Evolutionary conservation across 2,113 vertebrate genomes (phyloP).

Genomic region (Ardeotis arabs): DNA sequence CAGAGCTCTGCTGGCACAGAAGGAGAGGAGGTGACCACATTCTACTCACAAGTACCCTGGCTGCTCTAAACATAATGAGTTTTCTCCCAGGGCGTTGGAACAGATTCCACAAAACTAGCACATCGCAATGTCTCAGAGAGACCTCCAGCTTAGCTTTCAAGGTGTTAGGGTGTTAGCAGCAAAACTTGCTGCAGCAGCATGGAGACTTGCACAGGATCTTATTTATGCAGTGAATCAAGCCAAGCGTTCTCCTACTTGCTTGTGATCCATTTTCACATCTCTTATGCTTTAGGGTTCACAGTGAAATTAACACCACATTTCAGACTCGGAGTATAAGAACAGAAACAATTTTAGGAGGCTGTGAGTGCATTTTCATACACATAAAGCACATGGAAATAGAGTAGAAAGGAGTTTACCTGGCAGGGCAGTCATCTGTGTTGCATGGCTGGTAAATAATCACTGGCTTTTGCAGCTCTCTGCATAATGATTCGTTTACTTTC

Average conservation of each 20-base stretch:
- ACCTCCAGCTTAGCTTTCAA: neutral
- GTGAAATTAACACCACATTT: neutral
- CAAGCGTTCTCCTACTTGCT: rapidly evolving
- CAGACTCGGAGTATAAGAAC: neutral
- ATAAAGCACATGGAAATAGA: neutral
- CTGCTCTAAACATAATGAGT: neutral
- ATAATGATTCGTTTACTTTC: slow-evolving; percentile 72
- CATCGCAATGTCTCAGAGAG: neutral
- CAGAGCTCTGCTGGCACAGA: neutral
- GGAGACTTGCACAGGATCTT: neutral
- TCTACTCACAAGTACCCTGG: neutral
- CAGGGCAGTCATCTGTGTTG: slow-evolving; percentile 82
- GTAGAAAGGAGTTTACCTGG: slow-evolving; percentile 74
- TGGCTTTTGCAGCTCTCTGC: slow-evolving; percentile 77
- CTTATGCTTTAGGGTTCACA: neutral
- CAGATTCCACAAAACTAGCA: neutral
- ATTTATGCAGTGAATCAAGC: neutral
- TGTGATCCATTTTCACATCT: neutral
- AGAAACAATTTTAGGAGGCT: neutral
- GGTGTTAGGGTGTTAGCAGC: neutral
- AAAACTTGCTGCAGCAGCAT: neutral
- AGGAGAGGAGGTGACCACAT: neutral
- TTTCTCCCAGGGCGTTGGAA: neutral
- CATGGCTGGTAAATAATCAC: slow-evolving; percentile 70
- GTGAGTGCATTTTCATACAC: neutral